A percentile compares a stretch with the other conserved stretches of the same genome.
phyloP scores from a whole-genome alignment of 2,797 vertebrate species.

The Heliangelus exortis region DNA sequence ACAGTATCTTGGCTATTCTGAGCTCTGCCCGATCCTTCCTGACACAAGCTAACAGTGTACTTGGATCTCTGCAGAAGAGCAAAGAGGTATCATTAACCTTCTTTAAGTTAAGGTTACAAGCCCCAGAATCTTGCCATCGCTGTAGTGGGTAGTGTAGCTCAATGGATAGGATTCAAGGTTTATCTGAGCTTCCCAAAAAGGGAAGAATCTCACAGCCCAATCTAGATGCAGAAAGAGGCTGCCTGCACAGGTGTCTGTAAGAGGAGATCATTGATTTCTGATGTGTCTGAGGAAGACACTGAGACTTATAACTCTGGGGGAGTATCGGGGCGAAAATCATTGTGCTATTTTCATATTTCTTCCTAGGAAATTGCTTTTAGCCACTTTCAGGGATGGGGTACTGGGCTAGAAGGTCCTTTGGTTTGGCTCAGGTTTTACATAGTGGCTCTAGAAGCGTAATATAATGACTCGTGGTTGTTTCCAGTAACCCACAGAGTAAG shows the following conservation, averaged over 20 bases:
- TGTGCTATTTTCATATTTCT: background rate
- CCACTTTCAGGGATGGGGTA: background rate
- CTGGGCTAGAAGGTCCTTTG: background rate
- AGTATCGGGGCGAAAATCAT: background rate
- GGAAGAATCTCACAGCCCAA: background rate
- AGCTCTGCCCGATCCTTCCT: constrained; percentile 81
- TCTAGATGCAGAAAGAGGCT: background rate
- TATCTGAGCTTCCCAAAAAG: background rate
- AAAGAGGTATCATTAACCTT: constrained; percentile 82
- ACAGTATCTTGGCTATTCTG: constrained; percentile 79
- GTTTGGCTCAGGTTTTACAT: background rate
- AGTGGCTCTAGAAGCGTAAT: background rate
- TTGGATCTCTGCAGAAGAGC: constrained; percentile 81
- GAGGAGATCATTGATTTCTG: background rate
- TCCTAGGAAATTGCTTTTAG: background rate
- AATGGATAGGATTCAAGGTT: background rate
- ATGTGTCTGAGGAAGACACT: background rate
- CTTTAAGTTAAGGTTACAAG: background rate
- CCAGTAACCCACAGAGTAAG: background rate
- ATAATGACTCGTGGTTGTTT: background rate
- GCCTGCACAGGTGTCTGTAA: background rate
- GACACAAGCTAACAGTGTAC: constrained; percentile 76
- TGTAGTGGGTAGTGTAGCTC: background rate
- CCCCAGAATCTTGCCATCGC: background rate
- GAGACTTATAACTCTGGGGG: background rate